Conservation (phyloP, 1,140 invertebrate species). For the Gryon sp. region DNA sequence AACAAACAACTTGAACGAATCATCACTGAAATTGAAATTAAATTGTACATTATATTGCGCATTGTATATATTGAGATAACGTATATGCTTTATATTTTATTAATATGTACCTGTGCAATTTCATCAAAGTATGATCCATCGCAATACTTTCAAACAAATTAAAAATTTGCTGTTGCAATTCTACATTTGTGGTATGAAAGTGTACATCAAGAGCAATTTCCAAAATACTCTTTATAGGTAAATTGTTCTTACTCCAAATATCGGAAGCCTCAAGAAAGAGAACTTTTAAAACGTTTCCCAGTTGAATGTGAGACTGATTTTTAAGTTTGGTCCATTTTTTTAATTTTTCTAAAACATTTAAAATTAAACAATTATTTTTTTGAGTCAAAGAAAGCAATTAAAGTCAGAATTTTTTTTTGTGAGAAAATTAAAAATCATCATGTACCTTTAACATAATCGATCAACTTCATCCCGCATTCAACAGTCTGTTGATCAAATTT, state of each 20-base stretch:
- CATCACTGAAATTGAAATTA: slow-evolving; percentile 63
- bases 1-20: slow-evolving; percentile 70
- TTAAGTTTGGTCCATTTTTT: slow-evolving; percentile 64
- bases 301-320: slow-evolving; percentile 46
- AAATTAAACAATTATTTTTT: slow-evolving; percentile 14
- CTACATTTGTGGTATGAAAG: slow-evolving; percentile 60
- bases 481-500: no score
- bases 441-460: no score
- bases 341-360: slow-evolving; percentile 64
- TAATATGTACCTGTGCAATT: slow-evolving; percentile 70
- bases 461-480: background rate
- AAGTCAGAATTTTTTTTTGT: no score
- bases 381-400: slow-evolving; percentile 11
- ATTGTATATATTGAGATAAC: background rate
- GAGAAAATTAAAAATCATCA: no score
- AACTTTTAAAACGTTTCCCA: slow-evolving; percentile 72
- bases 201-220: slow-evolving; percentile 60
- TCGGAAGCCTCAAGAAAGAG: slow-evolving; percentile 74
- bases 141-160: slow-evolving; percentile 76
- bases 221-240: slow-evolving; percentile 64
- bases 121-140: slow-evolving; percentile 70
- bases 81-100: background rate
- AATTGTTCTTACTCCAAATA: slow-evolving; percentile 68
- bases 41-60: background rate
- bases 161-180: slow-evolving; percentile 70